Evolutionary conservation across 2,113 vertebrate species (phyloP), one percentile per base, ranked within the genome.

Genomic region (Erinaceus europaeus): DNA sequence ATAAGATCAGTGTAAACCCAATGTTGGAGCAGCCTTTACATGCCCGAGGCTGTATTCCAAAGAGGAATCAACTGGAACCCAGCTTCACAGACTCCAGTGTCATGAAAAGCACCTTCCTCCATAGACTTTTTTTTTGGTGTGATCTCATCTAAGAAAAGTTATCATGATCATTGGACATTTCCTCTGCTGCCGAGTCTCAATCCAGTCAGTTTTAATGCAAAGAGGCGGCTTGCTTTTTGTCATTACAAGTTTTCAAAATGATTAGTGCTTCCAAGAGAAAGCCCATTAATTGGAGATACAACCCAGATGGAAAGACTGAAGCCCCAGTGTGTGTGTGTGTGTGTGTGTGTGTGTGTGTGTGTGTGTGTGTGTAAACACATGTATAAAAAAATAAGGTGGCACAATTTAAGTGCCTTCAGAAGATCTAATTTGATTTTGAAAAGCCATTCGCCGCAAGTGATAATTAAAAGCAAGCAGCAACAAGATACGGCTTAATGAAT

Each of bases 371-470:
- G n/a, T n/a, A 32, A 61, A 61, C 12, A 61, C 25, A n/a, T 9
- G 11, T 64, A 85, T 86, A 90, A 84, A 92, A 88, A 62, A 36
- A 78, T 68, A 89, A 86, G 82, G 69, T 84, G 90, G 90, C 87
- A 82, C 67, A 72, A 91, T 94, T 90, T 93, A 83, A 95, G 67
- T 84, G 71, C 82, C 89, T 94, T 93, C 95, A 73, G 90, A 94
- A 93, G 85, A 84, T 94, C 88, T 86, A 53, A 95, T 95, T 95
- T 91, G 94, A 93, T 91, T 95, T 95, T 93, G 90, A 73, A 94
- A 92, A 92, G 92, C 84, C 79, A 85, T 91, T 75, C 88, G n/a
- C 9, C 92, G 76, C 64, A 90, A 90, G 92, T 42, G 73, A 85
- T 91, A 83, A 85, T 92, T 75, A 73, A 95, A 95, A 71, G 57